Percentiles rank a stretch among this genome's conserved stretches.
Evolutionary conservation across 1,140 invertebrate species (phyloP).

Genomic region (Drosophila pallidifrons): DNA sequence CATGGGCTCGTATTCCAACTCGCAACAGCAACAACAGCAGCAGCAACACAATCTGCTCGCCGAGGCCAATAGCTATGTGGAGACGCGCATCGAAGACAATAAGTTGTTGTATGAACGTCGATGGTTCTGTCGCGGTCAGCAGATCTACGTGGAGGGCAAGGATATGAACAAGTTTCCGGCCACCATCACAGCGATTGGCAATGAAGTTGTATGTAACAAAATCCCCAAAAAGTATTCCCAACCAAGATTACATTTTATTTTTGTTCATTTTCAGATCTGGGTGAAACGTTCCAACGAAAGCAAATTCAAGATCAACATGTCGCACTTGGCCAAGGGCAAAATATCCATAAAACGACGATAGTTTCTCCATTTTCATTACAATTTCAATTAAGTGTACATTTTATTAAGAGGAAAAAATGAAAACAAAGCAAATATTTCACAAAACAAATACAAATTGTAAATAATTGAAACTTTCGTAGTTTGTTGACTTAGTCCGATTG

Average conservation of each 20-base stretch:
- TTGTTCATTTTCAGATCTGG: constrained; percentile 90
- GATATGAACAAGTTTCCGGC: constrained; percentile 93
- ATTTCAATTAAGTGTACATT: constrained; percentile 2
- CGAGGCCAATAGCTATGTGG: constrained; percentile 86
- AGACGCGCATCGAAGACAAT: constrained; percentile 96
- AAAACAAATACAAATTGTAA: constrained; percentile 40
- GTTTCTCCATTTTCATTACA: background rate
- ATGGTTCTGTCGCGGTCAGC: constrained; percentile 97
- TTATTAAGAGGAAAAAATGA: background rate
- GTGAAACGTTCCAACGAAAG: constrained; percentile 93
- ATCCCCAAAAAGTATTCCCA: background rate
- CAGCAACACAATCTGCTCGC: constrained; percentile 50
- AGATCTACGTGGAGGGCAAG: constrained; percentile 95
- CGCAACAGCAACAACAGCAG: constrained; percentile 30
- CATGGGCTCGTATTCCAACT: constrained; percentile 54
- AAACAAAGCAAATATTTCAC: background rate
- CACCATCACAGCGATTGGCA: constrained; percentile 94
- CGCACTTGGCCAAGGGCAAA: constrained; percentile 94
- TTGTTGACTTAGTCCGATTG: background rate
- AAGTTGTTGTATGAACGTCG: constrained; percentile 96
- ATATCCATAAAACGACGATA: constrained; percentile 92
- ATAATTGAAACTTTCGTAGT: constrained; percentile 38
- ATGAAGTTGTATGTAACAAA: constrained; percentile 90
- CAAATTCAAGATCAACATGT: constrained; percentile 93
- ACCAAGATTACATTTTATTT: background rate